These are phyloP conservation scores for Sesamia inferens DNA, from an alignment of 2,888 invertebrate species.

Conservation along the genomic window DNA sequence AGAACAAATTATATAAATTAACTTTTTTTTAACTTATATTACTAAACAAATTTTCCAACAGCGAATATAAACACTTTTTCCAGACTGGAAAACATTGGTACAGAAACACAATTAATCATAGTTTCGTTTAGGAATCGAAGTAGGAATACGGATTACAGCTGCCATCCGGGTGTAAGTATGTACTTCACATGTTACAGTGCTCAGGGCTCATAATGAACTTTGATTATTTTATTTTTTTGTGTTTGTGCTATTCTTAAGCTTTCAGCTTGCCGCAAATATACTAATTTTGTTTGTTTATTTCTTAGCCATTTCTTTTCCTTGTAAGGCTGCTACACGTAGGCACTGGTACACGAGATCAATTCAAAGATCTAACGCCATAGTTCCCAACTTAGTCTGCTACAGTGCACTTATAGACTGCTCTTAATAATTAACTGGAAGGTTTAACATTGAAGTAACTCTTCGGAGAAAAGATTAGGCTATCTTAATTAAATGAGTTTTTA, in stretches of 20 bases:
- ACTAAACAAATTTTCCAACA: not conserved
- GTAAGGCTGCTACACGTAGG: not conserved
- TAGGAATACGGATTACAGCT: not conserved
- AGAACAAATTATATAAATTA: not conserved
- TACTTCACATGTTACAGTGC: not conserved
- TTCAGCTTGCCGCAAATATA: no score
- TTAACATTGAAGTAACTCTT: constrained; percentile 29
- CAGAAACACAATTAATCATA: not conserved
- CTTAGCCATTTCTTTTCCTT: not conserved
- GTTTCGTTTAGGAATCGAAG: not conserved
- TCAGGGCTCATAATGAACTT: no score
- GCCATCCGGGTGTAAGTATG: not conserved
- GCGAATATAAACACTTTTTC: not conserved
- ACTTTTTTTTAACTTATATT: not conserved
- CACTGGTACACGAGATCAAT: not conserved
- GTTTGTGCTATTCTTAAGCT: no score
- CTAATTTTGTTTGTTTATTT: no score
- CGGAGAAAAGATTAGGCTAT: constrained; percentile 14
- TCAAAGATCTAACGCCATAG: not conserved
- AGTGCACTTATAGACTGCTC: constrained; percentile 11
- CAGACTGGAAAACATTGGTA: no score
- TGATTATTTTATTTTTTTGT: no score
- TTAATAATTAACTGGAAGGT: constrained; percentile 40
- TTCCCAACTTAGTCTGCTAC: no score
- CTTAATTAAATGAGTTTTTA: constrained; percentile 6